Base-by-base conservation (phyloP, 2,888 invertebrate genomes). In the Eupithecia vulgata region DNA sequence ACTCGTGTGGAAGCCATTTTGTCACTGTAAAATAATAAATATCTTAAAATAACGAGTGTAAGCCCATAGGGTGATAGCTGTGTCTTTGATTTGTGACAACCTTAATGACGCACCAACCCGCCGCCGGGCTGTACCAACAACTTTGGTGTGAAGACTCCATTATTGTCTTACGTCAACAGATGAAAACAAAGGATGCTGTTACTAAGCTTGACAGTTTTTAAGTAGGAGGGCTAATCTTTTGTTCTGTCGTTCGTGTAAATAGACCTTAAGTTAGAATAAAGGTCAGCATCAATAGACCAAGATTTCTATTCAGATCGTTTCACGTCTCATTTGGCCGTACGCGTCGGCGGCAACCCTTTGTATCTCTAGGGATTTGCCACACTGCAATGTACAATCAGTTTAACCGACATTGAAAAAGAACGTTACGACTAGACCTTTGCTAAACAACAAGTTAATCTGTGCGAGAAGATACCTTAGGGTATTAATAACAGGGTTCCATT, bases 251-350 rank as follows among this genome's bases (percentile, higher is more conserved):
- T 62, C n/a, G 5, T 64, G n/a, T 37, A 21, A 35, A 34, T 61
- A 25, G 40, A 59, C 21, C 45, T 40, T 3, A 67, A 34, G 30
- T 52, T n/a, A 21, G 10, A 7, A 34, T 3, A 61, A 79, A 78
- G 74, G 77, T 73, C 65, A 76, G 73, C 70, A 76, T 78, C 76
- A 80, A 79, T 74, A 76, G 76, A 67, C 71, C 57, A 68, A 73
- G 76, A 79, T 76, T 80, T 79, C 79, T 74, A 78, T 79, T 80
- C 74, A 77, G 72, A 75, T 73, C 74, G 77, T 77, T 77, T 77
- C 76, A 78, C 78, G 78, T 79, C 77, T 77, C 79, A 75, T 80
- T 79, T 75, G 75, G 70, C 73, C 73, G 68, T 73, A 67, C 76
- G 70, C 68, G 57, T 68, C 65, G 67, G 21, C 15, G 59, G 66